phyloP scores from a whole-genome alignment of 1,140 invertebrate genomes.

The Caerostris darwini region DNA sequence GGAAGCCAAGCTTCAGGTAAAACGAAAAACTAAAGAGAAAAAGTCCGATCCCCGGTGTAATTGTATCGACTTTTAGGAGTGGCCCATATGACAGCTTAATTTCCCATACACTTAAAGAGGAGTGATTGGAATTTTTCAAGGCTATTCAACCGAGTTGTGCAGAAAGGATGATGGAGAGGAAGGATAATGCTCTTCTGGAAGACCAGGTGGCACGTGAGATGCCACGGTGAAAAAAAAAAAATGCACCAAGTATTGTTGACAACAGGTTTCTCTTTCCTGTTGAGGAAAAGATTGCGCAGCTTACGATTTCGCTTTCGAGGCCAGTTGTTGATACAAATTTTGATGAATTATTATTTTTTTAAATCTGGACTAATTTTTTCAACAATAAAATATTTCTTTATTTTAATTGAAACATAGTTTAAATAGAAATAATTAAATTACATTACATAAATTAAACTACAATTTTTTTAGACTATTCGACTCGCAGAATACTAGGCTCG shows the following conservation, averaged over 20 bases:
- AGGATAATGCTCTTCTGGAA: constrained; percentile 31
- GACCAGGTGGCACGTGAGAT: constrained; percentile 5
- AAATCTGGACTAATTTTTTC: too few relatives aligned
- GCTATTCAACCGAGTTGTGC: constrained; percentile 47
- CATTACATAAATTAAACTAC: constrained; percentile 47
- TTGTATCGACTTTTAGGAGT: constrained; percentile 69
- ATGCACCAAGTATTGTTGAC: constrained; percentile 54
- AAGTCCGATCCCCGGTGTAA: constrained; percentile 50
- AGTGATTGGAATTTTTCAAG: constrained; percentile 68
- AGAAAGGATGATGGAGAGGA: not conserved
- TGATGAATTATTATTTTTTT: too few relatives aligned
- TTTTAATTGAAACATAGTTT: too few relatives aligned
- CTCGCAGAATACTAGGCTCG: too few relatives aligned
- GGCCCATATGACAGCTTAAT: constrained; percentile 74
- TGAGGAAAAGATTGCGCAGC: not conserved
- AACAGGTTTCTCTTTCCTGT: constrained; percentile 44
- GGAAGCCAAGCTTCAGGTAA: constrained; percentile 10
- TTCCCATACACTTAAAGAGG: constrained; percentile 51
- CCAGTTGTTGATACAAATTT: not conserved
- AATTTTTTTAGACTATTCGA: constrained; percentile 65
- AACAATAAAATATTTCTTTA: too few relatives aligned
- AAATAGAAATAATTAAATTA: not conserved
- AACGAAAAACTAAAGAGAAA: not conserved
- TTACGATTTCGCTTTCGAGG: constrained; percentile 34
- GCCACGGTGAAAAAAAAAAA: constrained; percentile 26